Percentiles rank a stretch among this genome's conserved stretches.
Conservation (phyloP, 2,113 vertebrate species). For the Odontesthes bonariensis region DNA sequence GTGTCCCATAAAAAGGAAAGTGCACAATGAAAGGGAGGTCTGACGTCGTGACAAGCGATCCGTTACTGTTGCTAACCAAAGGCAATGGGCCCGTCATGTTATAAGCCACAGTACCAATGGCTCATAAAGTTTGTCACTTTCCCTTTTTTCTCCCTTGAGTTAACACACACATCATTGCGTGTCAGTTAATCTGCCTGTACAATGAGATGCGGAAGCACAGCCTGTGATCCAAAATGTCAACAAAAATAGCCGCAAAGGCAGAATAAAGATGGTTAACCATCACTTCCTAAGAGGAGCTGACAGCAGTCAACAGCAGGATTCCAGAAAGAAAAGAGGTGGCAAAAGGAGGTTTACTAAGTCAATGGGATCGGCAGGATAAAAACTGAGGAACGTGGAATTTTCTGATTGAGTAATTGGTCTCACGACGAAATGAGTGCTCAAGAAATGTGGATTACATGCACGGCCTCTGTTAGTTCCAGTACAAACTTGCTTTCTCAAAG, state of each 20-base stretch:
- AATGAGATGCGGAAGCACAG: slow-evolving; percentile 45
- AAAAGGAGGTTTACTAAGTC: slow-evolving; percentile 14
- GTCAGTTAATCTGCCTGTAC: slow-evolving; percentile 49
- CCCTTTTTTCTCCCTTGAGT: slow-evolving; percentile 55
- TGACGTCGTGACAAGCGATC: slow-evolving; percentile 42
- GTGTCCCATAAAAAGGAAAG: slow-evolving; percentile 15
- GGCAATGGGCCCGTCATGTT: slow-evolving; percentile 37
- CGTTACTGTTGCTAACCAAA: slow-evolving; percentile 52
- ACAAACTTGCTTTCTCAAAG: slow-evolving; percentile 13
- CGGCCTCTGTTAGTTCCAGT: slow-evolving; percentile 14
- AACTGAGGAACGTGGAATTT: slow-evolving; percentile 25
- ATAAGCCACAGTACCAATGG: slow-evolving; percentile 43
- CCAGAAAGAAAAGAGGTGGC: slow-evolving; percentile 5
- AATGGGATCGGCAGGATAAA: neutral
- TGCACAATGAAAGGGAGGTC: slow-evolving; percentile 25
- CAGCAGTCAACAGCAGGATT: neutral
- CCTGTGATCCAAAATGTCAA: slow-evolving; percentile 51
- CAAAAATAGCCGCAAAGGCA: slow-evolving; percentile 10
- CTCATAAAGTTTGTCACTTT: slow-evolving; percentile 55
- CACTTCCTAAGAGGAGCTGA: neutral
- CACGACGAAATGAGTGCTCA: slow-evolving; percentile 16
- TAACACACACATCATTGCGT: slow-evolving; percentile 55
- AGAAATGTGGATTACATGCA: slow-evolving; percentile 29
- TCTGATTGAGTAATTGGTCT: slow-evolving; percentile 15
- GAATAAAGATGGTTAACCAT: neutral